Base-by-base conservation (phyloP, 2,113 vertebrate species). In the western clawed frog (Xenopus tropicalis) region DNA sequence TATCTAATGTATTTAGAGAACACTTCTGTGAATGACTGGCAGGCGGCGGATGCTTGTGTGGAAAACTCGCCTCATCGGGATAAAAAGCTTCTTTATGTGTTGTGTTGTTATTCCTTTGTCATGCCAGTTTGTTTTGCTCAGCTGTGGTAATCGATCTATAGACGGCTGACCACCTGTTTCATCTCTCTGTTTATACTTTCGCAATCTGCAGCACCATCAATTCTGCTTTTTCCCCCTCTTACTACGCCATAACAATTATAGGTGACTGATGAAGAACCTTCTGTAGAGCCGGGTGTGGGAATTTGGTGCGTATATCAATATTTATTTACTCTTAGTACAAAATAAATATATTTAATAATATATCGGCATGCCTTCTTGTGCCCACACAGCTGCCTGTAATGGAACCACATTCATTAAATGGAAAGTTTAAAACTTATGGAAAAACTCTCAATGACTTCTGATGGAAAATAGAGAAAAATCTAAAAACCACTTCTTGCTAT, bases 1-100 rank as follows among this genome's bases (percentile, higher is more conserved):
- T 56, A 21, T 23, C 43, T 69, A 68, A 75, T 75, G 57, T 75
- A 62, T 75, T 75, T 68, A 75, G 72, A 43, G 46, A 75, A 17
- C 72, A 52, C 43, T 74, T 20, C 42, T 75, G 65, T 19, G 66
- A 75, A 69, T 68, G 56, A 69, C 43, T 75, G 72, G 43, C 65
- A 75, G 65, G 57, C 57, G 19, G 42, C 42, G 57, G 23, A 68
- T 69, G 72, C 37, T 61, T 51, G 43, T n/a, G 3, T 37, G 20
- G n/a, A 67, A 67, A 61, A 4, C 21, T 4, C 14, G 43, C 11
- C 24, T 56, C 29, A 56, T 46, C 46, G 23, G 57, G 61, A 22
- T 64, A 64, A 63, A 42, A 61, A 13, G 57, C 65, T 70, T 54
- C 48, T 66, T 66, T 73, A 66, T 66, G 63, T 58, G 21, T n/a